Evolutionary conservation across 2,797 vertebrate species (phyloP).

Genomic region (Coregonus ussuriensis): DNA sequence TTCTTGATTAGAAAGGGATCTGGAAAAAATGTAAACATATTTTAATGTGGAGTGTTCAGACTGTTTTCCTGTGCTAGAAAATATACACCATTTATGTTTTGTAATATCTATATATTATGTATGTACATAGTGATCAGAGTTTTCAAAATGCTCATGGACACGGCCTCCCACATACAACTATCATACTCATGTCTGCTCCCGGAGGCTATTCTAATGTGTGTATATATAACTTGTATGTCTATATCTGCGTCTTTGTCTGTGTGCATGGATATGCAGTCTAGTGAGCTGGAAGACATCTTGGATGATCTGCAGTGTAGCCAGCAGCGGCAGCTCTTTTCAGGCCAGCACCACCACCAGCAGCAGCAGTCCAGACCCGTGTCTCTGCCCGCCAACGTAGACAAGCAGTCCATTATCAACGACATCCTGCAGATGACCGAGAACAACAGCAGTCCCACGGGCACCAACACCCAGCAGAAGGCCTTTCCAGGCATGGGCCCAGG

Average conservation of each 20-base stretch:
- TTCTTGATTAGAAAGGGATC: too few relatives aligned
- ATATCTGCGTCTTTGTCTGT: neutral
- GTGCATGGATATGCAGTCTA: conserved; percentile 69
- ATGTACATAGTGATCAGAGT: too few relatives aligned
- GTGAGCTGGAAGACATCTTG: conserved; percentile 93
- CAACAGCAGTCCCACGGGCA: conserved; percentile 55
- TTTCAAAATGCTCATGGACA: too few relatives aligned
- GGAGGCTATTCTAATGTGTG: neutral
- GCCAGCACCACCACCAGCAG: conserved; percentile 46
- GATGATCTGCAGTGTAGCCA: conserved; percentile 90
- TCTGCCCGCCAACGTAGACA: conserved; percentile 84
- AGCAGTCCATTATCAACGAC: conserved; percentile 95
- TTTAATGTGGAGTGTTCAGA: too few relatives aligned
- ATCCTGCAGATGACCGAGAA: conserved; percentile 91
- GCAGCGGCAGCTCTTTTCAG: conserved; percentile 47
- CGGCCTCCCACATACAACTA: too few relatives aligned
- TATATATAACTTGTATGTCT: neutral
- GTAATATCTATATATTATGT: too few relatives aligned
- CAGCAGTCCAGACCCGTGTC: conserved; percentile 68
- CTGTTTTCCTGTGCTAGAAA: too few relatives aligned
- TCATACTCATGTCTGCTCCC: neutral
- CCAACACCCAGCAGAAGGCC: conserved; percentile 75
- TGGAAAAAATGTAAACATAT: too few relatives aligned
- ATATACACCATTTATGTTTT: too few relatives aligned
- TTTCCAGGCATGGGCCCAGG: conserved; percentile 75